Evolutionary conservation across 2,888 invertebrate genomes (phyloP), one percentile per base, ranked within the genome.

Genomic region (Macaria liturata): DNA sequence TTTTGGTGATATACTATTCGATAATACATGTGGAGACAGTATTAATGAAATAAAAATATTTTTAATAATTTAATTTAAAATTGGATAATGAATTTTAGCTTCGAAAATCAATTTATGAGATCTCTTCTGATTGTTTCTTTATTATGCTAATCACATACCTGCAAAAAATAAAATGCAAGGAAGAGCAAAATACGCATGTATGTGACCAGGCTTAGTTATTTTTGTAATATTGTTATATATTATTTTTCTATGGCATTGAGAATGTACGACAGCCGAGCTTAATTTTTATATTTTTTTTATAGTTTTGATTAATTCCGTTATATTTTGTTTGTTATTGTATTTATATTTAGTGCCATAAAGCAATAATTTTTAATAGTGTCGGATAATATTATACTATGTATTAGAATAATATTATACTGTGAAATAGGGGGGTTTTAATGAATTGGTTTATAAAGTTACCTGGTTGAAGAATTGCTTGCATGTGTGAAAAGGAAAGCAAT

Each of bases 281-380:
- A 4, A 8, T 42, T 5, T 42, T 9, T 42, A 4, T 32, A 7
- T 46, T 8, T 49, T 49, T n/a, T 49, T 44, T 32, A 20, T 20
- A 37, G 32, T 34, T 20, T 20, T 3, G 34, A 47, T 34, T 52
- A 30, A 32, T 30, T 53, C 53, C 9, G 49, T 54, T 47, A 34
- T 32, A 3, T 31, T 49, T 37, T 3, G 42, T 59, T 59, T 54
- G 30, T 40, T 54, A 54, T 54, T 46, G 49, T 55, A 47, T 54
- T 54, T 46, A 42, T 55, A 47, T 57, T 54, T 49, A 57, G 57
- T 55, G 61, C 55, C 55, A 62, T 59, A 54, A 54, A 59, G 44
- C 54, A 54, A 49, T 49, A 49, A 32, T 46, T 46, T 45, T 43
- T 8, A 48, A 47, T 40, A 43, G 30, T 49, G 46, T 49, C 9